Evolutionary conservation across 1,140 invertebrate genomes (phyloP).

Genomic region (Akabosia matsudoensis): DNA sequence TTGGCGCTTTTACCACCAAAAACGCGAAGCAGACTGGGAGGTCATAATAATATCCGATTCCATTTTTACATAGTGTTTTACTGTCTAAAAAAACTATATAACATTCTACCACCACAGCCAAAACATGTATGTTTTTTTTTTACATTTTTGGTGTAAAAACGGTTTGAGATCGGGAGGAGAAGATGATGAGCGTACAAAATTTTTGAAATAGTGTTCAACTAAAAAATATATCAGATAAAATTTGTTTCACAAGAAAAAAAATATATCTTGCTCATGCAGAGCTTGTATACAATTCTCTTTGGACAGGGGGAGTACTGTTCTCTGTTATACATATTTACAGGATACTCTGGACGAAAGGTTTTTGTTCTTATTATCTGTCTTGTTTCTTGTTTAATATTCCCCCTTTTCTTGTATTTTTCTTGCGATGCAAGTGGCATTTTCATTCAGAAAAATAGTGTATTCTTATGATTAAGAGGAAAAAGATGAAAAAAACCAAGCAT

Average conservation of each 20-base stretch:
- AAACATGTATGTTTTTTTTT: background rate
- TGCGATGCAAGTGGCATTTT: background rate
- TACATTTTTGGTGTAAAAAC: background rate
- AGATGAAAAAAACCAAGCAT: background rate
- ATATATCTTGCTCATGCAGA: too few relatives aligned
- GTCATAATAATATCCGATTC: slow-evolving; percentile 22
- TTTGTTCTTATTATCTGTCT: too few relatives aligned
- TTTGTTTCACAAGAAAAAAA: background rate
- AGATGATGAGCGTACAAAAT: slow-evolving; percentile 20
- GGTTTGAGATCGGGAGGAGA: background rate
- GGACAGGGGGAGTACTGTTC: too few relatives aligned
- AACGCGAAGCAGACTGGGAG: slow-evolving; percentile 2
- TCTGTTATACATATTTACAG: too few relatives aligned
- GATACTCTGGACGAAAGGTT: too few relatives aligned
- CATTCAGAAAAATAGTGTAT: slow-evolving; percentile 11
- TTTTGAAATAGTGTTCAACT: background rate
- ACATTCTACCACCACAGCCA: background rate
- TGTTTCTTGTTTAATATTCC: slow-evolving; percentile 17
- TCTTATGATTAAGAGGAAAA: background rate
- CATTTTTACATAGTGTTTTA: slow-evolving; percentile 21
- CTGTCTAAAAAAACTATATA: too few relatives aligned
- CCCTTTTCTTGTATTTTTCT: slow-evolving; percentile 16
- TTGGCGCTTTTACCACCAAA: background rate
- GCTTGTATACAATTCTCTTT: too few relatives aligned
- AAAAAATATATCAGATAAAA: background rate